Base-by-base conservation (phyloP, 2,888 invertebrate species). In the Caenorhabditis sp. region DNA sequence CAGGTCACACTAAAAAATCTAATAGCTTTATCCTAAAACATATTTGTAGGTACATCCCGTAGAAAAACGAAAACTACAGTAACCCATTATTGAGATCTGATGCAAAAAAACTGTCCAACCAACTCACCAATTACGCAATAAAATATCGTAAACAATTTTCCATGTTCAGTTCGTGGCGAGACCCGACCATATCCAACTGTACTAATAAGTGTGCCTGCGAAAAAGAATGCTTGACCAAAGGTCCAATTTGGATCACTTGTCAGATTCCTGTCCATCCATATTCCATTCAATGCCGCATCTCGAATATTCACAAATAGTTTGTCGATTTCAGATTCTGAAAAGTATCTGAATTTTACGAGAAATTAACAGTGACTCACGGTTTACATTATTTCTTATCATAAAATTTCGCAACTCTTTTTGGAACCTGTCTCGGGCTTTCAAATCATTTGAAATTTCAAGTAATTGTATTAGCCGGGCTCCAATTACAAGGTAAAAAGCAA, bases 151-250 rank as follows among this genome's bases (percentile, higher is more conserved):
- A 95, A 94, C 66, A 93, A 89, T 89, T 95, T 94, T 31, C 95
- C 95, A 0, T 92, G 92, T 88, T 93, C 91, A 59, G 94, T 93
- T 20, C 94, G 90, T 0, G 95, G 94, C 0, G 94, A 93, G 63
- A 94, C 93, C 89, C 94, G 93, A 7, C 95, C 95, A 89, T 95
- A 95, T 62, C 94, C 93, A 78, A 94, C 94, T 60, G 94, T 95
- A n/a, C 94, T 94, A 72, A 95, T 92, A 10, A 94, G 92, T 0
- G 94, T 94, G 60, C 93, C 92, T 0, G 94, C 92, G 89, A 95
- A 95, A 90, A 95, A 94, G 65, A 95, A 89, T 0, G 94, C 93
- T 88, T 94, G 94, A 25, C 94, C 94, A 88, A 94, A 94, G 88
- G 93, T 93, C 95, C 94, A 95, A 89, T 94, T 94, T 14, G 93